These are phyloP conservation scores for Garra rufa DNA, from an alignment of 2,113 vertebrate genomes.

Conservation along the genomic window DNA sequence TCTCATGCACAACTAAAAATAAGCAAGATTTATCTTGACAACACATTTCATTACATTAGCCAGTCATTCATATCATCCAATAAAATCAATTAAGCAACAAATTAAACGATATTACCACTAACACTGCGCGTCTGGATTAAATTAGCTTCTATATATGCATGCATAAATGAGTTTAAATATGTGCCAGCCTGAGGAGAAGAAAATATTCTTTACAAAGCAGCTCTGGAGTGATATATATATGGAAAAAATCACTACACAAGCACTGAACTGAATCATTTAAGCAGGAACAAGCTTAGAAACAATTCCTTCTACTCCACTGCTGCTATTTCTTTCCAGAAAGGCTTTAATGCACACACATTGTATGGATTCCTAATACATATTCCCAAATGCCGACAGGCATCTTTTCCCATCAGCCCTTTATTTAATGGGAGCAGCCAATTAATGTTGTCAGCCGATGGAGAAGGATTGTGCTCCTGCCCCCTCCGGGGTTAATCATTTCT, in stretches of 20 bases:
- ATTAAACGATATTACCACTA: background rate
- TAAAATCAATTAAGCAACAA: background rate
- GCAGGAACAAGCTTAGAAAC: too few species aligned
- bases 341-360: background rate
- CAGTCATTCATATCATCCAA: background rate
- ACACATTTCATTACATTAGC: background rate
- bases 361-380: background rate
- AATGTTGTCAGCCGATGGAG: background rate
- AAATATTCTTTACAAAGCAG: background rate
- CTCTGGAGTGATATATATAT: background rate
- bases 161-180: background rate
- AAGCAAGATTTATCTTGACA: background rate
- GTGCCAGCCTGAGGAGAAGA: background rate
- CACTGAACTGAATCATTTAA: background rate
- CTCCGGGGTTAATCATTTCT: background rate
- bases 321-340: background rate
- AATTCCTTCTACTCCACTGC: background rate
- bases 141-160: background rate
- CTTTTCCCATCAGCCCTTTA: slow-evolving; percentile 70
- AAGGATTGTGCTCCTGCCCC: background rate
- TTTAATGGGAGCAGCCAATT: background rate
- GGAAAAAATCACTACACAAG: background rate
- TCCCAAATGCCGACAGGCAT: background rate
- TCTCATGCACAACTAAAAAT: background rate
- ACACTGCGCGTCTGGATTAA: background rate